phyloP scores from a whole-genome alignment of 2,888 invertebrate species.

The Cyaniris semiargus region DNA sequence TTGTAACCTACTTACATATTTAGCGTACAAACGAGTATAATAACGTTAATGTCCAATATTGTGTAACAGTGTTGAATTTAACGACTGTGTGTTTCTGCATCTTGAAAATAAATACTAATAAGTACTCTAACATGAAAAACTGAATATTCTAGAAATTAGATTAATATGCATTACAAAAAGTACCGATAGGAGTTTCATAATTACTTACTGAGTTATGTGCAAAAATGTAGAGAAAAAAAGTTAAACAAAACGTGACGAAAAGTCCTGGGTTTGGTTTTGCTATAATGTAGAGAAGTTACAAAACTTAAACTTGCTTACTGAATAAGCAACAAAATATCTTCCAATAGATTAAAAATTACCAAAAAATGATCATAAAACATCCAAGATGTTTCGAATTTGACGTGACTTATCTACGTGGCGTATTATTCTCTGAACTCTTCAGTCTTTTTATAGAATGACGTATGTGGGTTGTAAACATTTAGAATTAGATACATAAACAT shows the following conservation, averaged over 20 bases:
- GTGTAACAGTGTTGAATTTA: slow-evolving; percentile 1
- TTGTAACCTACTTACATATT: slow-evolving; percentile 27
- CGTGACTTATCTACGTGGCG: not conserved
- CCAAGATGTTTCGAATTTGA: not conserved
- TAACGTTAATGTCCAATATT: slow-evolving; percentile 39
- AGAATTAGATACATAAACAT: slow-evolving; percentile 35
- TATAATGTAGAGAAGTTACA: no score
- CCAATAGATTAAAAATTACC: not conserved
- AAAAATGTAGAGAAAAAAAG: no score
- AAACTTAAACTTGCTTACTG: no score
- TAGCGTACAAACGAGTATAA: slow-evolving; percentile 35
- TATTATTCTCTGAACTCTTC: not conserved
- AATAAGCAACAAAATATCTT: no score
- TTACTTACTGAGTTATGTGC: no score
- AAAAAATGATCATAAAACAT: not conserved
- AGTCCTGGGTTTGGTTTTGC: no score
- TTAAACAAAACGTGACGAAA: no score
- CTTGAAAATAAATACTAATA: not conserved
- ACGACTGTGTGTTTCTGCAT: not conserved
- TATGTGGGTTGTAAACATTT: slow-evolving; percentile 27
- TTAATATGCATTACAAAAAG: not conserved
- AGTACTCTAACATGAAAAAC: not conserved
- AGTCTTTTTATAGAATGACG: slow-evolving; percentile 22
- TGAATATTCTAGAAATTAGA: not conserved
- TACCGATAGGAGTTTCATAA: no score